Evolutionary conservation across 2,888 invertebrate species (phyloP).

Genomic region (Arenicola marina): DNA sequence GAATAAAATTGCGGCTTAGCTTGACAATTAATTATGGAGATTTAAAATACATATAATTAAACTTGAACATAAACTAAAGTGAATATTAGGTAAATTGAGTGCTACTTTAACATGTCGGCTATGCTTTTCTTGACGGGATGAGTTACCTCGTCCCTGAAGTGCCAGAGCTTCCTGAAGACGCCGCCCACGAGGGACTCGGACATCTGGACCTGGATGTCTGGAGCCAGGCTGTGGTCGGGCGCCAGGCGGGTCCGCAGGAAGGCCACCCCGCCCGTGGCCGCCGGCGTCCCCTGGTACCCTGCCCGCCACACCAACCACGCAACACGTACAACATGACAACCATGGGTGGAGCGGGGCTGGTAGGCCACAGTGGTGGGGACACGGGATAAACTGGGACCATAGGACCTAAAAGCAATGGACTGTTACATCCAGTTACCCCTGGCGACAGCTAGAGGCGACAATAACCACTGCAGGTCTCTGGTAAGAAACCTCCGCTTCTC

Average conservation of each 20-base stretch:
- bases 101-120: too few relatives aligned
- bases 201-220: constrained; percentile 82
- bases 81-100: too few relatives aligned
- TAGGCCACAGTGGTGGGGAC: not conserved
- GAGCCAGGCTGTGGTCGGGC: constrained; percentile 86
- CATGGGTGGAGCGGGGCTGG: not conserved
- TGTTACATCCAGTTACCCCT: too few relatives aligned
- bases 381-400: not conserved
- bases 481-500: too few relatives aligned
- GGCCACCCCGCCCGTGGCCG: constrained; percentile 77
- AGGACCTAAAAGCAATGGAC: not conserved
- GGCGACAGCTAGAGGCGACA: too few relatives aligned
- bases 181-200: constrained; percentile 21
- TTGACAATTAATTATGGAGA: too few relatives aligned
- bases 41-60: too few relatives aligned
- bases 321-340: not conserved
- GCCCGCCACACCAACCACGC: not conserved
- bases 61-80: too few relatives aligned
- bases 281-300: constrained; percentile 29
- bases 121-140: too few relatives aligned
- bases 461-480: too few relatives aligned
- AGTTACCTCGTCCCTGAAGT: constrained; percentile 27
- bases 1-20: too few relatives aligned
- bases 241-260: constrained; percentile 89
- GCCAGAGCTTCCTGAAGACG: constrained; percentile 24